phyloP scores from a whole-genome alignment of 2,113 vertebrate genomes.

The Takifugu flavidus region DNA sequence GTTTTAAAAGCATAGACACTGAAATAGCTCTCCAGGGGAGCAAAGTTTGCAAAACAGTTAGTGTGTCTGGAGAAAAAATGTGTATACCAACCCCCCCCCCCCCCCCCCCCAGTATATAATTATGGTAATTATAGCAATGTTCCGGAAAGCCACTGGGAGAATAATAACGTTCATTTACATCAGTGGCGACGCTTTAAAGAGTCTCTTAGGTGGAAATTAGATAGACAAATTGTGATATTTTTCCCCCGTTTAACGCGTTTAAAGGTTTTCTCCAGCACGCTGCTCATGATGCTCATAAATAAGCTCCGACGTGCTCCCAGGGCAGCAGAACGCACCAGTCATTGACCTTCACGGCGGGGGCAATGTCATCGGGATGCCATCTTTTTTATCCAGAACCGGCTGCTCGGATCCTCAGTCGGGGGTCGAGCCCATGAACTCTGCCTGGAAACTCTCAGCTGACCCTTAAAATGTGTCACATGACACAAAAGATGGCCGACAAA shows the following conservation, averaged over 20 bases:
- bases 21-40: constrained; percentile 37
- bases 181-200: constrained; percentile 50
- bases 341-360: constrained; percentile 8
- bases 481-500: too few species aligned
- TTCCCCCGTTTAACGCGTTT: constrained; percentile 15
- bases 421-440: too few species aligned
- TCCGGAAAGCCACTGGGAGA: constrained; percentile 46
- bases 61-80: constrained; percentile 16
- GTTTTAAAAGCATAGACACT: neutral
- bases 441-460: too few species aligned
- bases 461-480: too few species aligned
- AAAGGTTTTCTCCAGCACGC: constrained; percentile 5
- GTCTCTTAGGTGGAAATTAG: constrained; percentile 60
- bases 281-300: neutral
- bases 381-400: too few species aligned
- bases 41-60: constrained; percentile 38
- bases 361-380: too few species aligned
- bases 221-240: constrained; percentile 28
- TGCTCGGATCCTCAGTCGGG: too few species aligned
- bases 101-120: constrained; percentile 44
- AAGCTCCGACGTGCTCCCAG: neutral
- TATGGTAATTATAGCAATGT: constrained; percentile 59
- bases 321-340: too few species aligned
- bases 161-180: constrained; percentile 57
- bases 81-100: neutral